Conservation (phyloP, 2,888 invertebrate species). For the Clusia tigrina region DNA sequence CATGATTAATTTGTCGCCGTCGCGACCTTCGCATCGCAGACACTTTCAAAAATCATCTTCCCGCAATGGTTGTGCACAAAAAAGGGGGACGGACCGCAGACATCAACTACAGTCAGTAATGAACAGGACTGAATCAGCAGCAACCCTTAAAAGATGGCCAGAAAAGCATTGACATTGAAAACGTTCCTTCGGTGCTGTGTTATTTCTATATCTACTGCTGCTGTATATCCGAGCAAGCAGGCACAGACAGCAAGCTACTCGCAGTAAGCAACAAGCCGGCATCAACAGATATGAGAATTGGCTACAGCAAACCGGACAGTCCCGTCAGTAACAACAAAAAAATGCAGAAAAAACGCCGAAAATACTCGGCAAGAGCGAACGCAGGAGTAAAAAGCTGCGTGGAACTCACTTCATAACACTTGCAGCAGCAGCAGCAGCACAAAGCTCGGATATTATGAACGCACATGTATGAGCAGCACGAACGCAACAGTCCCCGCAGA, state of each 20-base stretch:
- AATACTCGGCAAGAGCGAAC: background rate
- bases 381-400: background rate
- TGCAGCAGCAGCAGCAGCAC: background rate
- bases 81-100: background rate
- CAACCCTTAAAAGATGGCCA: slow-evolving; percentile 5
- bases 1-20: slow-evolving; percentile 49
- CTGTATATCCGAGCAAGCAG: background rate
- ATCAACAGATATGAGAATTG: background rate
- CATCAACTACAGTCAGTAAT: background rate
- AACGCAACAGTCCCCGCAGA: background rate
- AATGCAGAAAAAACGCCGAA: background rate
- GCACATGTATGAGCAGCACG: slow-evolving; percentile 3
- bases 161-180: slow-evolving; percentile 44
- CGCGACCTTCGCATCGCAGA: slow-evolving; percentile 25
- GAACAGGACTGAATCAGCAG: background rate
- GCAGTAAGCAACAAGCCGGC: slow-evolving; percentile 7
- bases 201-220: background rate
- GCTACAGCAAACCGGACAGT: too few relatives aligned
- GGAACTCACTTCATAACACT: background rate
- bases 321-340: too few relatives aligned
- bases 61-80: background rate
- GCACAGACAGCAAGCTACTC: too few relatives aligned
- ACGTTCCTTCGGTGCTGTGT: slow-evolving; percentile 24
- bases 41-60: background rate
- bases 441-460: background rate